phyloP scores from a whole-genome alignment of 2,888 invertebrate genomes.

The Ferdinandea cuprea region DNA sequence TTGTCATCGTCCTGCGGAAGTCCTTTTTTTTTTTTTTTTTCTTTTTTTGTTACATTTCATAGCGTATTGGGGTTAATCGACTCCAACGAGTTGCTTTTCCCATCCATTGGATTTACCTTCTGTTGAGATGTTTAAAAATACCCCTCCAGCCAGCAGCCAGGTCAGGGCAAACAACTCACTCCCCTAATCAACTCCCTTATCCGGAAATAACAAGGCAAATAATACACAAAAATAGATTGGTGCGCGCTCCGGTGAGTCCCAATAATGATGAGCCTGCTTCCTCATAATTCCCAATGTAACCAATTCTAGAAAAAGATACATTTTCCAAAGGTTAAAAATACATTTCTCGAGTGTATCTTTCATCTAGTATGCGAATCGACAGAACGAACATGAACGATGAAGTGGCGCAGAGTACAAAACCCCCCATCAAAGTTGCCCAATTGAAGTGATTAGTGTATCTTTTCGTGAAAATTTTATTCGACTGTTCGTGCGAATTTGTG shows the following conservation, averaged over 20 bases:
- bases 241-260: constrained; percentile 31
- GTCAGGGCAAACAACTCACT: not conserved
- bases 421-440: constrained; percentile 30
- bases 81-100: not conserved
- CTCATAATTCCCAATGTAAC: constrained; percentile 33
- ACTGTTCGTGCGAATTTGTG: constrained; percentile 39
- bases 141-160: not conserved
- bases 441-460: constrained; percentile 23
- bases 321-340: constrained; percentile 41
- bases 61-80: not conserved
- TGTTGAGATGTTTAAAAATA: not conserved
- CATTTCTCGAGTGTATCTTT: constrained; percentile 23
- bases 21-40: no score
- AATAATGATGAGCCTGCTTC: constrained; percentile 42
- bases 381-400: not conserved
- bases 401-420: not conserved
- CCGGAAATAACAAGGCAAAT: constrained; percentile 14
- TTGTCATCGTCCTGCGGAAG: no score
- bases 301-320: constrained; percentile 2
- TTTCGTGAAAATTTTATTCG: constrained; percentile 33
- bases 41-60: not conserved
- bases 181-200: not conserved
- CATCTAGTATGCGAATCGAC: constrained; percentile 1
- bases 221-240: constrained; percentile 5
- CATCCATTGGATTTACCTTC: not conserved